Percentiles rank a stretch among this genome's conserved stretches.
phyloP scores from a whole-genome alignment of 1,140 invertebrate species.

The Drosophila tsacasi region DNA sequence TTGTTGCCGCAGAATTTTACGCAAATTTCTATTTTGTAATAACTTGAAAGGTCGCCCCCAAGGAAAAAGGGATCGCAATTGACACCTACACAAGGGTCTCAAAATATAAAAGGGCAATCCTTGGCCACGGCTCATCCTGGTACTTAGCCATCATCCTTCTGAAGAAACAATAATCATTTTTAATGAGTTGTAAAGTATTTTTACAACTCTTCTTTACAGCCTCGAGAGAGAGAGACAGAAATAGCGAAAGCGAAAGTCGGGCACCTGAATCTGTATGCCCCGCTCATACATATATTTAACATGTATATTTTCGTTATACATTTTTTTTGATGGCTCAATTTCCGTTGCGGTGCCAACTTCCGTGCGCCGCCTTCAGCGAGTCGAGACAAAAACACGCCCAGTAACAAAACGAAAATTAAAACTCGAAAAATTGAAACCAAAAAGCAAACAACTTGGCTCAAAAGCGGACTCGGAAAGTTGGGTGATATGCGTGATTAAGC shows the following conservation, averaged over 20 bases:
- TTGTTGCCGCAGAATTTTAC: constrained; percentile 59
- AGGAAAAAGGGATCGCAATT: constrained; percentile 27
- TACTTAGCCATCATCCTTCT: constrained; percentile 32
- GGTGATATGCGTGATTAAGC: constrained; percentile 75
- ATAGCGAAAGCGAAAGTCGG: constrained; percentile 42
- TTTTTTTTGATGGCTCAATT: constrained; percentile 78
- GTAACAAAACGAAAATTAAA: constrained; percentile 38
- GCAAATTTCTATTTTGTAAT: constrained; percentile 49
- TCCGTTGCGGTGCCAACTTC: constrained; percentile 71
- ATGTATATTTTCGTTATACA: constrained; percentile 59
- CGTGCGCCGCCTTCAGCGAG: constrained; percentile 64
- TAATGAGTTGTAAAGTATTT: constrained; percentile 76
- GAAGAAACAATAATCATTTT: constrained; percentile 69
- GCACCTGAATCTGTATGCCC: constrained; percentile 55
- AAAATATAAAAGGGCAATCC: background rate
- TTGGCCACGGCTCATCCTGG: constrained; percentile 7
- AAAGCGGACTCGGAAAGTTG: constrained; percentile 45
- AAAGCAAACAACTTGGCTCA: constrained; percentile 31
- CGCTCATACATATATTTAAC: constrained; percentile 27
- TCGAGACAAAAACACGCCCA: constrained; percentile 58
- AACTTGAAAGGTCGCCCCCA: constrained; percentile 43
- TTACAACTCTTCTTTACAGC: constrained; percentile 48
- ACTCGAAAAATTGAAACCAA: constrained; percentile 24
- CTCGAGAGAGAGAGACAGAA: background rate
- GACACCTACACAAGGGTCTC: constrained; percentile 27